Evolutionary conservation across 2,888 invertebrate genomes (phyloP), one percentile per base, ranked within the genome.

Genomic region (Cataglyphis livida): DNA sequence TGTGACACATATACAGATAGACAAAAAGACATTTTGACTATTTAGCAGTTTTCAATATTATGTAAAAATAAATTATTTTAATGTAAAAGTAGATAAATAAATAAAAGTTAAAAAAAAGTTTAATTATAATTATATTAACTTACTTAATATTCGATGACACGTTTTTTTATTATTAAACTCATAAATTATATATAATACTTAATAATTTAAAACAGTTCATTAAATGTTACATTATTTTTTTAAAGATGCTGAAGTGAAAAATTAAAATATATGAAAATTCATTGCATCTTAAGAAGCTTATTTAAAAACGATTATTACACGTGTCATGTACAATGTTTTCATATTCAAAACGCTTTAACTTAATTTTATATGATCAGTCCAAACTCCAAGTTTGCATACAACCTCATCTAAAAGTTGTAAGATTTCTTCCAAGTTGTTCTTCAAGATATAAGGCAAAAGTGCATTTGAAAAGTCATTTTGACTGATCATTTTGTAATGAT

Each of bases 1-100:
- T 21, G 25, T 65, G 18, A 76, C 38, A 75, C n/a, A 59, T 18
- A 38, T 15, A 62, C 15, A 25, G 12, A 41, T 61, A 73, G 25
- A 59, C 25, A 48, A 0, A 21, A 32, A 41, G 12, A 6, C 32
- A 6, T 32, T 64, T 2, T 1, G 21, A 35, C 62, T 28, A 15
- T 35, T 25, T 61, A 38, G 4, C 15, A 48, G 21, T 75, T 75
- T 62, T 21, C 21, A 28, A 25, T 65, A 10, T 18, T n/a, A 1
- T 3, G 9, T 32, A 32, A 1, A 41, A 28, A 74, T 6, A 51
- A 21, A 68, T 21, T 48, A 64, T 75, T 64, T 15, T 7, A 64
- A 25, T 25, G 25, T 25, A 25, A 25, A 25, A 25, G 35, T 7
- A 57, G 10, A 71, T 15, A 6, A 21, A 25, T 59, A 9, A 25